These are phyloP conservation scores for Ischnura elegans DNA, from an alignment of 2,888 invertebrate genomes.

Conservation along the genomic window DNA sequence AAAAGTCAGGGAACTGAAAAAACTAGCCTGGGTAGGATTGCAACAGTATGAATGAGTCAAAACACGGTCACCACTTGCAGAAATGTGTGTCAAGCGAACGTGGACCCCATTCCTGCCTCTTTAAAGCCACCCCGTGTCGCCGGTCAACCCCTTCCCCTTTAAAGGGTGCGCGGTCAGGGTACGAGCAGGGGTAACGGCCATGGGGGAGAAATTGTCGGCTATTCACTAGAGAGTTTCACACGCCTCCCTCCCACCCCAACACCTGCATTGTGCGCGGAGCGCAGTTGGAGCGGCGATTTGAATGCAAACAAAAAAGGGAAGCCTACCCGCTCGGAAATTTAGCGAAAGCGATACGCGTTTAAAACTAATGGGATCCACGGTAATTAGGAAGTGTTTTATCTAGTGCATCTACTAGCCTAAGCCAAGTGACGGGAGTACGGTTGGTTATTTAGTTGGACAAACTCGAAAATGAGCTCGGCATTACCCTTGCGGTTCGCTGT, in stretches of 20 bases:
- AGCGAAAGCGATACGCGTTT: no score
- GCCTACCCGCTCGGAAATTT: no score
- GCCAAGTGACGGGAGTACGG: background rate
- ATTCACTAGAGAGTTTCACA: background rate
- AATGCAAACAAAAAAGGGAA: no score
- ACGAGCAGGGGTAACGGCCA: background rate
- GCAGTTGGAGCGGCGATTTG: background rate
- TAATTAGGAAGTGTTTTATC: background rate
- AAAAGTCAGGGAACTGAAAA: no score
- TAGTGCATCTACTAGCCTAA: background rate
- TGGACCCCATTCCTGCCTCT: background rate
- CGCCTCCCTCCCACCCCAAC: background rate
- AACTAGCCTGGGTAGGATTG: no score
- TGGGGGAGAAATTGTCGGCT: background rate
- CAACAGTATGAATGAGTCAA: no score
- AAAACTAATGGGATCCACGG: background rate
- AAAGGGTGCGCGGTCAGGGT: background rate
- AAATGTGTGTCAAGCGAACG: background rate
- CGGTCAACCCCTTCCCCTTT: background rate
- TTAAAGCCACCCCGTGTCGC: background rate
- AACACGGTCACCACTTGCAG: background rate
- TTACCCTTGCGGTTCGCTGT: background rate
- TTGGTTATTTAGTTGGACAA: background rate
- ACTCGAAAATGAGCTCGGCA: background rate
- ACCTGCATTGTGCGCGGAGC: background rate